A percentile compares a stretch with the other conserved stretches of the same genome.
These are phyloP conservation scores for Pseudopleuronectes americanus DNA, from an alignment of 2,797 vertebrate genomes.

Conservation along the genomic window DNA sequence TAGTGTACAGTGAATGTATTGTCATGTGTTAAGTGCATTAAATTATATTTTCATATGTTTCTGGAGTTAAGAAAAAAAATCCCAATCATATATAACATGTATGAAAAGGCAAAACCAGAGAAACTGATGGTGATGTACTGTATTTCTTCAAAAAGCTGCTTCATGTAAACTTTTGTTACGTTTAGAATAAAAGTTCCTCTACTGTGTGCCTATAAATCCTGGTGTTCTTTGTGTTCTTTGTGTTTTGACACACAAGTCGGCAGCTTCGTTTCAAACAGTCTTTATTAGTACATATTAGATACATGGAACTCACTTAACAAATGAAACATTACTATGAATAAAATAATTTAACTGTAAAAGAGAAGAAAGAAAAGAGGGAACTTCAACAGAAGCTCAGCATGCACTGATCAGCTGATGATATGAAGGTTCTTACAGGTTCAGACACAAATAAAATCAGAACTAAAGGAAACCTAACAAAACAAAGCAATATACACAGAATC, in stretches of 20 bases:
- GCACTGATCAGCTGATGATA: constrained; percentile 71
- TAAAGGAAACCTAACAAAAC: constrained; percentile 66
- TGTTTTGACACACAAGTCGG: constrained; percentile 1
- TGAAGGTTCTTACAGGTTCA: constrained; percentile 27
- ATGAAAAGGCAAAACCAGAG: constrained; percentile 80
- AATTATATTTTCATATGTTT: constrained; percentile 99
- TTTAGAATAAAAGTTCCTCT: constrained; percentile 87
- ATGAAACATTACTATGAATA: constrained; percentile 59
- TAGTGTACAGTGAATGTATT: constrained; percentile 98
- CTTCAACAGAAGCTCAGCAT: constrained; percentile 73
- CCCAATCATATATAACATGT: constrained; percentile 55
- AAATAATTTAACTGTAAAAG: constrained; percentile 77
- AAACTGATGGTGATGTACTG: constrained; percentile 88
- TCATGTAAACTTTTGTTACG: constrained; percentile 92
- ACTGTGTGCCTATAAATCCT: constrained; percentile 50
- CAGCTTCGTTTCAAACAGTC: constrained; percentile 63
- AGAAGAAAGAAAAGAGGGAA: constrained; percentile 49
- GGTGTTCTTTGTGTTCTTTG: constrained; percentile 26
- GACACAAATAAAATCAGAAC: constrained; percentile 63
- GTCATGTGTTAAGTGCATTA: constrained; percentile 97
- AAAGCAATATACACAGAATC: constrained; percentile 65
- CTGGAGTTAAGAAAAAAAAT: constrained; percentile 77
- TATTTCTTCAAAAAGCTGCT: constrained; percentile 93
- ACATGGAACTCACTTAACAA: constrained; percentile 75
- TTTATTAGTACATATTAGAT: constrained; percentile 77